Evolutionary conservation across 1,140 invertebrate species (phyloP), one percentile per base, ranked within the genome.

Genomic region (Formica selysi): DNA sequence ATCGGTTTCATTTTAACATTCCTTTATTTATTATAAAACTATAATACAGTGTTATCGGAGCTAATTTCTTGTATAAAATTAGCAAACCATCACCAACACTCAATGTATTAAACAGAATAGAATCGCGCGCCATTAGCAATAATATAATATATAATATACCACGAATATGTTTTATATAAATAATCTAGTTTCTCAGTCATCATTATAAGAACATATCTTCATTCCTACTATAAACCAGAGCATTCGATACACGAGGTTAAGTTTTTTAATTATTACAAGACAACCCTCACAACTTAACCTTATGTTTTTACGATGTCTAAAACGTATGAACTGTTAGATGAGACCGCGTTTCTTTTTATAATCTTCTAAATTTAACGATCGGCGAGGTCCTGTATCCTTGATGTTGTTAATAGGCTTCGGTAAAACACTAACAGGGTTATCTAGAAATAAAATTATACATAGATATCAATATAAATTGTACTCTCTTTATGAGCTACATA

Each of bases 341-440:
- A 99, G 97, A 74, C 99, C 98, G 87, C 98, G 96, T 93, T 98
- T 98, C 95, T 99, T 99, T 96, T 99, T 99, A 94, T 99, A 99
- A 93, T 99, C 99, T 95, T 99, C 98, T 71, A 99, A 95, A 94
- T 99, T 99, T n/a, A 99, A 95, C 0, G 98, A 99, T 86, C 98
- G 95, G 87, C 97, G 97, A 5, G 98, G 98, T 3, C 97, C 98
- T 0, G 97, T 96, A 89, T 98, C 98, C 93, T 97, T 97, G 59
- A 97, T 96, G 91, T 96, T 96, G 11, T 95, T 96, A 6, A 96
- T 95, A 74, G 97, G 96, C 93, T 98, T 98, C 41, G 98, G 97
- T 80, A 97, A 96, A 13, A 97, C 96, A 90, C 96, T 97, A 11
- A 97, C 96, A 48, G 97, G 96, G 91, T 97, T 96, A 88, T 96